Base-by-base conservation (phyloP, 2,888 invertebrate genomes). In the Toxonevra muliebris region DNA sequence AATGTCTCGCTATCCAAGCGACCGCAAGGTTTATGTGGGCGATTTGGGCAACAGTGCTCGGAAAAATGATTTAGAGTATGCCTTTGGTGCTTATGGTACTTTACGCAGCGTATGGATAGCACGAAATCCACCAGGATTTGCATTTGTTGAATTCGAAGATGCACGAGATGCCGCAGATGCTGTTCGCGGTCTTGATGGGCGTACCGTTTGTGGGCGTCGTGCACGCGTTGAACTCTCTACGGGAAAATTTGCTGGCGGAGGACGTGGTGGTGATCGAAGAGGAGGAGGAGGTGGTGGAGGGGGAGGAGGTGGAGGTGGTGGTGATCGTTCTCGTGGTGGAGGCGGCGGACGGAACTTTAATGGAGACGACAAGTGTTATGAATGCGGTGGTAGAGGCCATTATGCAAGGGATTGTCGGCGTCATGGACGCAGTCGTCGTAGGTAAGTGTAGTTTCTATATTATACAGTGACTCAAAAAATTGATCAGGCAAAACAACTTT, bases 31-130 rank as follows among this genome's bases (percentile, higher is more conserved):
- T 58, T 98, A 97, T 86, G 96, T 98, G 30, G 98, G 97, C 64
- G 97, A 97, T 87, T 88, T 98, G 81, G 96, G 97, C 58, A 92
- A 91, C 80, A 92, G 90, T 79, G 96, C 97, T 43, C 93, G 95
- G 70, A 96, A 96, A 86, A 94, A 95, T 79, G 96, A 96, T 86
- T 88, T 96, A 66, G 97, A 97, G 87, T 94, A 95, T 84, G 93
- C 95, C 15, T 98, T 97, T 86, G 91, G 93, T 69, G 93, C 95
- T 79, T 97, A 96, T 82, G 97, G 97, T 12, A 93, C 94, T 1
- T 86, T 97, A 76, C 89, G 94, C 78, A 97, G 95, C 87, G 97
- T 97, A 57, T 98, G 97, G 97, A 96, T 98, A n/a, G 97, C 97
- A 0, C 89, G 97, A 76, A 96, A 97, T 85, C 85, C 85, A 12